A percentile compares a stretch with the other conserved stretches of the same genome.
phyloP scores from a whole-genome alignment of 2,113 vertebrate genomes.

The Anoplopoma fimbria region DNA sequence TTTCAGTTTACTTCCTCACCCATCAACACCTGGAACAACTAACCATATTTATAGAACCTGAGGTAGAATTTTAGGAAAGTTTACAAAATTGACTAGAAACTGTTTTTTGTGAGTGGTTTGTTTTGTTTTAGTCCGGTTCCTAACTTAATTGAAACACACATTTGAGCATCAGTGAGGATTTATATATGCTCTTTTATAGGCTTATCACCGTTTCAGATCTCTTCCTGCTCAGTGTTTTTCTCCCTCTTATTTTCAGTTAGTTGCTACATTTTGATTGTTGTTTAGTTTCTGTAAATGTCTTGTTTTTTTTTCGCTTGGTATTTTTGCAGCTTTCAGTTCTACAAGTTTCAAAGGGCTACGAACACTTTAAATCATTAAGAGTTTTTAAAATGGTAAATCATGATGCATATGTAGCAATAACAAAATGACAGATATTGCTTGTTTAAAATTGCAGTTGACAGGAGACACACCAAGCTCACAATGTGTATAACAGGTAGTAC shows the following conservation, averaged over 20 bases:
- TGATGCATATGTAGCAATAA: slow-evolving; percentile 80
- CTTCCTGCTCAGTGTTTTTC: neutral
- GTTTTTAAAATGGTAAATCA: slow-evolving; percentile 45
- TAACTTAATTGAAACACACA: slow-evolving; percentile 42
- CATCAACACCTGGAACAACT: slow-evolving; percentile 37
- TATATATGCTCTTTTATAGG: slow-evolving; percentile 49
- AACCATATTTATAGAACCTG: slow-evolving; percentile 46
- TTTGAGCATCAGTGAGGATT: slow-evolving; percentile 7
- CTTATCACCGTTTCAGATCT: slow-evolving; percentile 18
- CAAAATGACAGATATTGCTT: slow-evolving; percentile 35
- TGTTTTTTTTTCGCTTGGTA: neutral
- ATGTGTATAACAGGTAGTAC: slow-evolving; percentile 74
- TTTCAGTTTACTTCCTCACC: slow-evolving; percentile 12
- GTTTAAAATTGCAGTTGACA: slow-evolving; percentile 48
- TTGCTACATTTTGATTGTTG: slow-evolving; percentile 17
- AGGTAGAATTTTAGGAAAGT: slow-evolving; percentile 63
- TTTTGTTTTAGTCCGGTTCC: slow-evolving; percentile 56
- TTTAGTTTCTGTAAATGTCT: slow-evolving; percentile 25
- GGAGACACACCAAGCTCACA: slow-evolving; percentile 46
- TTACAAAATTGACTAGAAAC: slow-evolving; percentile 75
- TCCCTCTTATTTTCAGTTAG: neutral
- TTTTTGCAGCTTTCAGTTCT: slow-evolving; percentile 33
- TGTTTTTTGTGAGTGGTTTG: slow-evolving; percentile 25
- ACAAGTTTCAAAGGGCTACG: slow-evolving; percentile 78
- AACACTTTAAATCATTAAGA: slow-evolving; percentile 56